Evolutionary conservation across 2,113 vertebrate genomes (phyloP).

Genomic region (Microcebus tavaratra): DNA sequence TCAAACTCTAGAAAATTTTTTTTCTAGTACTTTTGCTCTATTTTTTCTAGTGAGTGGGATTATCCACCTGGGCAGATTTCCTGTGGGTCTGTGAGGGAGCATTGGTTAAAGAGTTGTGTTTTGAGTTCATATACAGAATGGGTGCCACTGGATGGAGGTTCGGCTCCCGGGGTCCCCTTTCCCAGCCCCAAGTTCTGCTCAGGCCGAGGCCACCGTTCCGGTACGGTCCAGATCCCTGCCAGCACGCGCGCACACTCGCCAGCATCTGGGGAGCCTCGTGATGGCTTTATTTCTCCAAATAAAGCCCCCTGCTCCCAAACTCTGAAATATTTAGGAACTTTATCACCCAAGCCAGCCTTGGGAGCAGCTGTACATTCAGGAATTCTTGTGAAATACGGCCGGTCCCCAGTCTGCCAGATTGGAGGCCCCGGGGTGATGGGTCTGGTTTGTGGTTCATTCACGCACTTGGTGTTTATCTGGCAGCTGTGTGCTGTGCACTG

Average conservation of each 20-base stretch:
- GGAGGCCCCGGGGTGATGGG: too few species aligned
- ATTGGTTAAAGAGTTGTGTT: neutral
- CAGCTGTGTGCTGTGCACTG: accelerated
- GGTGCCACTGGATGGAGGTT: neutral
- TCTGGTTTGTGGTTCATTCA: neutral
- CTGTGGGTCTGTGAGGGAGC: neutral
- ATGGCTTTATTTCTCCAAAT: neutral
- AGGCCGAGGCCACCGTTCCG: accelerated
- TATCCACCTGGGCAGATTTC: neutral
- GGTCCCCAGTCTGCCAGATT: neutral
- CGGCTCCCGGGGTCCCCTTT: accelerated
- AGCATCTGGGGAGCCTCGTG: neutral
- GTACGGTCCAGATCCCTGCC: neutral
- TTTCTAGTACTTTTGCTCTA: neutral
- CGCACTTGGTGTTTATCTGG: neutral
- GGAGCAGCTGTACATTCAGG: neutral
- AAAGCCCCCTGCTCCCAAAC: neutral
- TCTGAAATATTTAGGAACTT: neutral
- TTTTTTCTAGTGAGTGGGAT: neutral
- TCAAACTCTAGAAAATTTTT: neutral
- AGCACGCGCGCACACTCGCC: accelerated
- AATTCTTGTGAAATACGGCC: accelerated
- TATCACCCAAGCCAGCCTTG: accelerated
- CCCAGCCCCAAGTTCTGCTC: neutral
- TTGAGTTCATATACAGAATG: neutral